Base-by-base conservation (phyloP, 2,113 vertebrate species). In the Aepyceros melampus region DNA sequence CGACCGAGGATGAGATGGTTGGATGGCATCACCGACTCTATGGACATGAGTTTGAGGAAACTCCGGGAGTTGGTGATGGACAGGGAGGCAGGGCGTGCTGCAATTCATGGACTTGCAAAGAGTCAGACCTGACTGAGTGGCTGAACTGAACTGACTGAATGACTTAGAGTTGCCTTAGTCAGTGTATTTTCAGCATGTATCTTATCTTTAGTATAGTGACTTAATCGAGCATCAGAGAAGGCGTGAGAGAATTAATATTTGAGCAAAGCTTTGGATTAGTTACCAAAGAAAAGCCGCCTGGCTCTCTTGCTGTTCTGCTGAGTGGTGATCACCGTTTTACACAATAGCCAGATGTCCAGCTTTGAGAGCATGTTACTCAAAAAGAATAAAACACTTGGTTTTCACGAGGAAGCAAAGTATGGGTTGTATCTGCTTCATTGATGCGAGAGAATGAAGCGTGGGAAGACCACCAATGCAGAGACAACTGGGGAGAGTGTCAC, bases 221-320 rank as follows among this genome's bases (percentile, higher is more conserved):
- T 91, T 97, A 79, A 94, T 17, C 10, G 33, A 87, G 36, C 45
- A 33, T 81, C 74, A 60, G 87, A 97, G 95, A 78, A 6, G 0
- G 31, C 15, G 2, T 31, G 29, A 84, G 2, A 60, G 49, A 97
- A 96, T 71, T 92, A 89, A 96, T 94, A 92, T 86, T 94, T 43
- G 67, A 81, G 13, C 62, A 94, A 62, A 92, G 91, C 55, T 96
- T 86, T 71, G 89, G 51, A 87, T 94, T 90, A 89, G 74, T 55
- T 93, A 94, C 79, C 0, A 0, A 91, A 67, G 31, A 33, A 83
- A 94, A 94, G 93, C 55, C n/a, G 29, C 78, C 58, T 89, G 97
- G 45, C 83, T 87, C 84, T 79, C 71, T 95, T 29, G 43, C 64
- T 78, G 43, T 67, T 96, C 74, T 25, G n/a, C 94, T 87, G 81